Percentiles rank a stretch among this genome's conserved stretches.
phyloP scores from a whole-genome alignment of 2,888 invertebrate genomes.

The Lysandra coridon region DNA sequence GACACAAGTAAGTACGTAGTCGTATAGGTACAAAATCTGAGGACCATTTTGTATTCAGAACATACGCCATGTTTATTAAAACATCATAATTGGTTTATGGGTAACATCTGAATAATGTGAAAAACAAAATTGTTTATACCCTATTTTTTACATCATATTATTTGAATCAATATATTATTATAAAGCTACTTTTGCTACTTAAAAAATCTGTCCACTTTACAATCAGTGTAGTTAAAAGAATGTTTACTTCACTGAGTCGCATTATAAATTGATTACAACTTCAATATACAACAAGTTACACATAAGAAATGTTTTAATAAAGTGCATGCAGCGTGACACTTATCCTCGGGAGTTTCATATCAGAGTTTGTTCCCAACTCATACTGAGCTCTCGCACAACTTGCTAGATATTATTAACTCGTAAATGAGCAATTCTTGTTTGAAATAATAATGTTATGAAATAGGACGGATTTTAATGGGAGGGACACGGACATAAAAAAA shows the following conservation, averaged over 20 bases:
- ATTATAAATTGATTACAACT: not conserved
- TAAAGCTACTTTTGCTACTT: not conserved
- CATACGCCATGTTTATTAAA: no score
- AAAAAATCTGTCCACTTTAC: not conserved
- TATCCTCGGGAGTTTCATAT: conserved; percentile 13
- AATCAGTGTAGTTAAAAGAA: not conserved
- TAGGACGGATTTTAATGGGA: not conserved
- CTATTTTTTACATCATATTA: not conserved
- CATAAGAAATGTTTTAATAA: conserved; percentile 15
- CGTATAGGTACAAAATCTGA: no score
- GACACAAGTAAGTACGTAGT: no score
- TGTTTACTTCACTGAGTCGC: not conserved
- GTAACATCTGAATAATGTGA: no score
- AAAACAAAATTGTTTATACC: no score
- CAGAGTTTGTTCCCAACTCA: conserved; percentile 10
- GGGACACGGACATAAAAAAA: no score
- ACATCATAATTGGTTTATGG: no score
- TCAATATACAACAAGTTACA: not conserved
- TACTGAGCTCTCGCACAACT: conserved; percentile 3
- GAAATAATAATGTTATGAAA: not conserved
- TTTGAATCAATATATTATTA: not conserved
- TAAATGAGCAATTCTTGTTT: not conserved
- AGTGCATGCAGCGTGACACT: not conserved
- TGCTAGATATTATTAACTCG: not conserved
- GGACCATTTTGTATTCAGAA: no score